Evolutionary conservation across 1,140 invertebrate genomes (phyloP).

Genomic region (Berghia stephanieae): DNA sequence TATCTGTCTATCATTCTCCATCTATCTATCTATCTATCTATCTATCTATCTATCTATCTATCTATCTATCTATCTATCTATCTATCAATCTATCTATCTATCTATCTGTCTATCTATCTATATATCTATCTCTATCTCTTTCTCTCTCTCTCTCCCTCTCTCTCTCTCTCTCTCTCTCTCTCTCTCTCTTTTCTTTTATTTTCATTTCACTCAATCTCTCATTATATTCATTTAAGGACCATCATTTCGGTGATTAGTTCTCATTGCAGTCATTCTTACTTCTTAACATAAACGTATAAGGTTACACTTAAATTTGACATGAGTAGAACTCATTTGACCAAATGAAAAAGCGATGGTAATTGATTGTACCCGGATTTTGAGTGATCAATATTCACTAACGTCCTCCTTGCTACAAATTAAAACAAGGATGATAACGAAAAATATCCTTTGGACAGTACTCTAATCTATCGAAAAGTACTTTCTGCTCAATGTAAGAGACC

Average conservation of each 20-base stretch:
- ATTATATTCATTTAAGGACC: not conserved
- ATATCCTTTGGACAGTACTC: no score
- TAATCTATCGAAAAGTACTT: no score
- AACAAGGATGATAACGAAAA: no score
- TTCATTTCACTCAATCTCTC: not conserved
- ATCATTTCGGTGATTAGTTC: not conserved
- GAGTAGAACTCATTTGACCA: not conserved
- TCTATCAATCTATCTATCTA: not conserved
- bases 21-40: not conserved
- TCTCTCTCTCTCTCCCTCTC: not conserved
- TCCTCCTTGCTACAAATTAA: no score
- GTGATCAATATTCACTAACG: no score
- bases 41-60: not conserved
- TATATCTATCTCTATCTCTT: constrained; percentile 11
- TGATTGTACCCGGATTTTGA: not conserved
- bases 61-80: constrained; percentile 6
- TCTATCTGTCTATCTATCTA: not conserved
- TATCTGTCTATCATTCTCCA: not conserved
- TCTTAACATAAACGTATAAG: not conserved
- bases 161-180: constrained; percentile 23
- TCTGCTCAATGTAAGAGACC: no score
- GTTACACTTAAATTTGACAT: not conserved
- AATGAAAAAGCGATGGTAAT: not conserved
- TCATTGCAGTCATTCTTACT: not conserved
- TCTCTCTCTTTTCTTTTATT: constrained; percentile 4